Evolutionary conservation across 92 coral and sea anemone genomes (phyloP).

Genomic region (Nematostella vectensis): DNA sequence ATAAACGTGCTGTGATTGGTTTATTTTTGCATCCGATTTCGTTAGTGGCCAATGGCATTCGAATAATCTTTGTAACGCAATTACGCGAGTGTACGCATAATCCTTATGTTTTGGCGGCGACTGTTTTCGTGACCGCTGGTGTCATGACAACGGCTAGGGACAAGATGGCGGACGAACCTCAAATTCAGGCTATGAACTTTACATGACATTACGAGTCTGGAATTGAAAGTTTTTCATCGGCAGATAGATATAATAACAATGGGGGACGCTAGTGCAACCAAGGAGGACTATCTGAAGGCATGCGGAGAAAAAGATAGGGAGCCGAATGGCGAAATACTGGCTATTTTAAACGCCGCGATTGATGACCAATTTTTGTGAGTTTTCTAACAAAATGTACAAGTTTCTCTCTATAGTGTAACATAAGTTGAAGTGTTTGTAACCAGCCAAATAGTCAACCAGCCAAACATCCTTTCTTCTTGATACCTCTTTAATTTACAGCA

Average conservation of each 20-base stretch:
- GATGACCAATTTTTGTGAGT: conserved; percentile 86
- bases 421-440: no score
- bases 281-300: conserved; percentile 60
- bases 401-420: conserved; percentile 1
- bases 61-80: no score
- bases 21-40: conserved; percentile 1
- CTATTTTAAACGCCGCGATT: conserved; percentile 65
- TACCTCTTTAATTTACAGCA: no score
- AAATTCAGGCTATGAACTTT: no score
- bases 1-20: conserved; percentile 20
- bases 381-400: neutral
- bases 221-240: neutral
- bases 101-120: no score
- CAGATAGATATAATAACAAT: conserved; percentile 19
- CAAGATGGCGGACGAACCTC: conserved; percentile 54
- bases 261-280: conserved; percentile 83
- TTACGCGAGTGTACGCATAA: no score
- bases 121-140: conserved; percentile 11
- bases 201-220: no score
- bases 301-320: conserved; percentile 62
- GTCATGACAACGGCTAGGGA: conserved; percentile 27
- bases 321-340: conserved; percentile 68
- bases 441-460: no score
- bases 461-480: no score
- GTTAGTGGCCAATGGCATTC: conserved; percentile 1